Percentiles rank a stretch among this genome's conserved stretches.
phyloP scores from a whole-genome alignment of 2,888 invertebrate species.

The Strigamia maritima region DNA sequence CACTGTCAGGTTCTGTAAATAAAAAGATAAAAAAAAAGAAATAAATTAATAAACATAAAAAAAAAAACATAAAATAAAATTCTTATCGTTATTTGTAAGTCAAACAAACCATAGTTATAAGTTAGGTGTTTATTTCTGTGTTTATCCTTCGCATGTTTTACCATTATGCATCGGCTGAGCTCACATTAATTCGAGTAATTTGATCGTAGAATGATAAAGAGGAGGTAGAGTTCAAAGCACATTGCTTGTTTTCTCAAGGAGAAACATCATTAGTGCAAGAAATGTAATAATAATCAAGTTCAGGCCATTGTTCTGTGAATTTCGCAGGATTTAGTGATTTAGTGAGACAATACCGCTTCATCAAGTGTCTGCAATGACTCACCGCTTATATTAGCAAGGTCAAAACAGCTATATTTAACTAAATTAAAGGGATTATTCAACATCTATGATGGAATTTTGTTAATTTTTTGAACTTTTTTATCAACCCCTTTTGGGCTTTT shows the following conservation, averaged over 20 bases:
- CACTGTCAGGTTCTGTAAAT: background rate
- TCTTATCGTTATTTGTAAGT: too few species aligned
- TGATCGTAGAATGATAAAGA: background rate
- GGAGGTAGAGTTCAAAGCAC: background rate
- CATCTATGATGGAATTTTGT: background rate
- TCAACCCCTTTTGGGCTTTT: too few species aligned
- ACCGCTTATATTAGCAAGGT: slow-evolving; percentile 10
- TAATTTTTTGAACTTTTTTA: background rate
- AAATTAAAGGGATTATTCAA: background rate
- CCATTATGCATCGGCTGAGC: slow-evolving; percentile 1
- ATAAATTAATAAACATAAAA: background rate
- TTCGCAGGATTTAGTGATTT: background rate
- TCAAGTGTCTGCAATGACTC: slow-evolving; percentile 15
- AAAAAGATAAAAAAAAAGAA: background rate
- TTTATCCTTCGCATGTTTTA: background rate
- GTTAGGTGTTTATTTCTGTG: background rate
- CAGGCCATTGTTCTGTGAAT: slow-evolving; percentile 8
- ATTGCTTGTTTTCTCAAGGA: background rate
- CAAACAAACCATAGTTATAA: background rate
- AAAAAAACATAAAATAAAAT: background rate
- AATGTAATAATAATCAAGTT: background rate
- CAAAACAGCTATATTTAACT: slow-evolving; percentile 1
- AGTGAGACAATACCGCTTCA: background rate
- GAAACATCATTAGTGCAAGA: background rate
- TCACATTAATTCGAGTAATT: background rate